phyloP scores from a whole-genome alignment of 1,140 invertebrate species.

The Diprion similis region DNA sequence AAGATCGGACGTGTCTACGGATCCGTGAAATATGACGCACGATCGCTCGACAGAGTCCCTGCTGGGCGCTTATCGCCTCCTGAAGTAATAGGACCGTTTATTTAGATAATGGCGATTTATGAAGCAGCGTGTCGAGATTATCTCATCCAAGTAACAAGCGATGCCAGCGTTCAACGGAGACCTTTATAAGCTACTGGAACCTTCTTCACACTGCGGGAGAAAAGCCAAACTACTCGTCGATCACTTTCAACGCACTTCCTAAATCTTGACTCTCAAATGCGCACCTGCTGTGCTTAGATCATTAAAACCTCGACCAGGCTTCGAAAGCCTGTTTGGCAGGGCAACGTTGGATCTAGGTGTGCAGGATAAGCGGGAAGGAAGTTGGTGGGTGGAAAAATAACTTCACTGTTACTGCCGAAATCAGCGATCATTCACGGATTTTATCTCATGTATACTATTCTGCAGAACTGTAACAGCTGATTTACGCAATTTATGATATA shows the following conservation, averaged over 20 bases:
- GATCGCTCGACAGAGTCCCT: conserved; percentile 3
- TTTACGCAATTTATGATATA: background rate
- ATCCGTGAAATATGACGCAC: background rate
- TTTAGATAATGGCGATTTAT: conserved; percentile 8
- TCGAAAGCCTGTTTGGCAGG: too few relatives aligned
- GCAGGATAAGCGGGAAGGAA: too few relatives aligned
- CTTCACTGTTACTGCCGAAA: too few relatives aligned
- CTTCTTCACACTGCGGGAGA: background rate
- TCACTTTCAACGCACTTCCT: conserved; percentile 4
- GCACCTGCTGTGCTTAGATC: too few relatives aligned
- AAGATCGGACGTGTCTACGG: background rate
- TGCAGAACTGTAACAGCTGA: too few relatives aligned
- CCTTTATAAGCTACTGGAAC: background rate
- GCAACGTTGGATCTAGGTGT: too few relatives aligned
- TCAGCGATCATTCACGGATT: too few relatives aligned
- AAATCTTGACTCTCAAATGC: background rate
- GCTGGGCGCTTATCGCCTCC: conserved; percentile 1
- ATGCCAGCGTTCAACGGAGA: background rate
- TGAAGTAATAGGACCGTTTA: conserved; percentile 4
- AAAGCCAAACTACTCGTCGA: background rate
- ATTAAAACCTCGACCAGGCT: too few relatives aligned
- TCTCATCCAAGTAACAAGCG: background rate
- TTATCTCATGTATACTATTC: too few relatives aligned
- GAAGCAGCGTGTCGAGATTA: conserved; percentile 2
- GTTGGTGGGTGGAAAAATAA: too few relatives aligned